These are phyloP conservation scores for Zingel zingel DNA, from an alignment of 2,113 vertebrate genomes.

Conservation along the genomic window DNA sequence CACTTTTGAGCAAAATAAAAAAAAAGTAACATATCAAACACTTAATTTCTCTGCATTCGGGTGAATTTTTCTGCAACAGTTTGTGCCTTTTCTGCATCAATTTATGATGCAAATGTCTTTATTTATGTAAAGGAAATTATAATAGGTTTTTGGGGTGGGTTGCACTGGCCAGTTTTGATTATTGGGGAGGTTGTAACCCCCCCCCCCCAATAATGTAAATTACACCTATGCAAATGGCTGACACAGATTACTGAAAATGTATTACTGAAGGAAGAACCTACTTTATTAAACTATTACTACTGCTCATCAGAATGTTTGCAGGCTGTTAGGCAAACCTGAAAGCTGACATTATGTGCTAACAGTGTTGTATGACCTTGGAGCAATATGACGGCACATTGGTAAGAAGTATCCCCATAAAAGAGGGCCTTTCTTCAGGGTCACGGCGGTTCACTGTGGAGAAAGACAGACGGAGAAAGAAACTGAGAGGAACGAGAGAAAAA, in stretches of 20 bases:
- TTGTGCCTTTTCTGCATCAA: no score
- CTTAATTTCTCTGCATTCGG: no score
- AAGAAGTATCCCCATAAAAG: constrained; percentile 62
- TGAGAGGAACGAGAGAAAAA: constrained; percentile 49
- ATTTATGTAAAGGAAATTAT: no score
- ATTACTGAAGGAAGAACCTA: neutral
- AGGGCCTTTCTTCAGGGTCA: constrained; percentile 57
- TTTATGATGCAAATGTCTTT: no score
- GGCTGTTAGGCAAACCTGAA: neutral
- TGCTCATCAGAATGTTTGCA: neutral
- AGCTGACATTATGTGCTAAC: constrained; percentile 4
- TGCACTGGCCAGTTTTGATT: no score
- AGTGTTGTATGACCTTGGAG: constrained; percentile 20
- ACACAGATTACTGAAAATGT: neutral
- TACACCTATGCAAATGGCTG: neutral
- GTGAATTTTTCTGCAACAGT: no score
- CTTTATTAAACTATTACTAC: neutral
- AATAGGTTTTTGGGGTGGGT: no score
- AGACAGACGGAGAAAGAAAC: constrained; percentile 37
- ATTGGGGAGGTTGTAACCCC: no score
- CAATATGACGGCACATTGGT: neutral
- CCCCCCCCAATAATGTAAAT: no score
- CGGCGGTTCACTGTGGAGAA: constrained; percentile 47
- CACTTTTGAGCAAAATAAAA: no score
- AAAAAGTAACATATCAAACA: no score